Base-by-base conservation (phyloP, 2,113 vertebrate genomes). In the Dasypus novemcinctus region DNA sequence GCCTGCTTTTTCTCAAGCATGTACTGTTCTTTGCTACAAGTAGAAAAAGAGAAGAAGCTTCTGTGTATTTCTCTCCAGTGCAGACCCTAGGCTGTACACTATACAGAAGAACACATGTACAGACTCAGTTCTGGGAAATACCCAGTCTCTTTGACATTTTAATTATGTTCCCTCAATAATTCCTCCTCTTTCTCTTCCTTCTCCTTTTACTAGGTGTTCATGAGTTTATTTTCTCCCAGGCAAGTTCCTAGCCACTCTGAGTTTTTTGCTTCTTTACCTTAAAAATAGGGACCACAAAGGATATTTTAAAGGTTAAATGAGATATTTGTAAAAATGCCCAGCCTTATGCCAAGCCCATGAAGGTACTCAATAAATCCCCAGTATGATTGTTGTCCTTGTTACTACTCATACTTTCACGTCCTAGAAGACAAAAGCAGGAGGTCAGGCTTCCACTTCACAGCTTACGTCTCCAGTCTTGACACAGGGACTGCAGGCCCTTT, bases 221-320 rank as follows among this genome's bases (percentile, higher is more conserved):
- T 46, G 64, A 93, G 43, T 46, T 46, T 63, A 75, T 82, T 64
- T 78, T 38, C 18, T 31, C 57, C 25, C 17, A 54, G n/a, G 27
- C 21, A 84, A 59, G 3, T 71, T 63, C 31, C 54, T 87, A 75
- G 1, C 27, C 63, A 76, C 59, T 74, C 13, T 93, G 85, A 81
- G 36, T 79, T 13, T 90, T 49, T 33, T 43, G 17, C 87, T 43
- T 84, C 41, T 88, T 95, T 41, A 57, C 21, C 25, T 93, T 86
- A 66, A 97, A 95, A 93, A 81, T 46, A 2, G 33, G 29, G 13
- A 46, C 52, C 38, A 80, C 18, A 20, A 85, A 79, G 2, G 1
- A 80, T 61, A 75, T 72, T 93, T 80, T 90, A 83, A 90, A 59
- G 54, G 80, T 46, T 57, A 86, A 57, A 69, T 92, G 29, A 83